Percentiles rank a stretch among this genome's conserved stretches.
phyloP scores from a whole-genome alignment of 2,113 vertebrate species.

The Chlorodrepanis virens region DNA sequence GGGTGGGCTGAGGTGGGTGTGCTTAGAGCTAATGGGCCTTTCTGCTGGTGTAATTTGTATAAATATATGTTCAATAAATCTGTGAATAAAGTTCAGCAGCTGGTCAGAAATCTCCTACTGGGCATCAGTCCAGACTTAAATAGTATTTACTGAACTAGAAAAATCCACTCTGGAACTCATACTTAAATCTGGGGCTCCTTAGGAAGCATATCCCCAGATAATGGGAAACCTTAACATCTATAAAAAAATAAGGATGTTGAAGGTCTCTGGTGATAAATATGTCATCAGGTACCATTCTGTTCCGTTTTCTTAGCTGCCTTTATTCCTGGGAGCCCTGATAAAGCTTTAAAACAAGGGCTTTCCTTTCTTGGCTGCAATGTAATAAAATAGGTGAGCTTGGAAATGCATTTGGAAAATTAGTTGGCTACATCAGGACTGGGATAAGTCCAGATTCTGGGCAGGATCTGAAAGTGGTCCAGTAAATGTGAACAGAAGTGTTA shows the following conservation, averaged over 20 bases:
- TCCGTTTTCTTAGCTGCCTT: background rate
- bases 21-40: background rate
- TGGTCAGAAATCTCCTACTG: constrained; percentile 5
- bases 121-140: constrained; percentile 4
- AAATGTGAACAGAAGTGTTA: background rate
- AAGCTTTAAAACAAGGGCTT: constrained; percentile 11
- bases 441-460: background rate
- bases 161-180: background rate
- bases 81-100: constrained; percentile 26
- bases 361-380: background rate
- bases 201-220: background rate
- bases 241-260: background rate
- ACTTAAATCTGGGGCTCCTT: background rate
- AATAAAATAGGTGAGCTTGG: background rate
- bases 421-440: background rate
- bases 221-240: background rate
- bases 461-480: background rate
- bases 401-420: background rate
- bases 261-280: background rate
- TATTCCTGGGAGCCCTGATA: background rate
- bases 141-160: constrained; percentile 30
- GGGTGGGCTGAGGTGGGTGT: background rate
- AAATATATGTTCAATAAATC: constrained; percentile 1
- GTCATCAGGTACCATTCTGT: background rate
- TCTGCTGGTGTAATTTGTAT: constrained; percentile 8